Evolutionary conservation across 2,888 invertebrate species (phyloP), one percentile per base, ranked within the genome.

Genomic region (Microplitis manilae): DNA sequence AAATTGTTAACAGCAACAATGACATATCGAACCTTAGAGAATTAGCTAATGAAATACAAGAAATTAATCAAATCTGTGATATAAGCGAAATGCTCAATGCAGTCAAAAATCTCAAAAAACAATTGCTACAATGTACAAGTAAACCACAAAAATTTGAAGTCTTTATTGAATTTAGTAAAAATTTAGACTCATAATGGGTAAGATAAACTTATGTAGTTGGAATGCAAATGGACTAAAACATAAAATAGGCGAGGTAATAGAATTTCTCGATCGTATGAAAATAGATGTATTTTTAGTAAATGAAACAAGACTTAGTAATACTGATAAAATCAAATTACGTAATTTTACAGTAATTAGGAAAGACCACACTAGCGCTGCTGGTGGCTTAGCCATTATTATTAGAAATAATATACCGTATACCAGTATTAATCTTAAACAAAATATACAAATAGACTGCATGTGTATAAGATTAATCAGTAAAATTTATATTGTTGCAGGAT

Each of bases 211-310:
- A 60, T 80, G 80, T 17, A 81, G 81, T 67, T 83, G 82, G 82
- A 83, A 83, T 68, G 82, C 83, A 68, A 81, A 82, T 77, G 81
- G 82, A 5, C 30, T 83, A 0, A 76, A 73, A 71, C 67, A 77
- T 7, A 81, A 79, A 77, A 9, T 78, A 30, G 68, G 50, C 1
- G 81, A 82, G 77, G n/a, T 81, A 40, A 77, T 76, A 39, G 50
- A 78, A 20, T 81, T 80, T 15, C 7, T 82, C 20, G 62, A 77
- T 67, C 77, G 76, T 65, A 61, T 70, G 13, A 80, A 78, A 15
- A 71, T 81, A 62, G 80, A 82, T 50, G 80, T 82, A 50, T 17
- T 79, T 17, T 9, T 80, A 67, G 38, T 83, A 7, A 81, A 79
- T 71, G 80, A 84, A 80, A 80, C 80, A n/a, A 79, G 71, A 74